Base-by-base conservation (phyloP, 2,797 vertebrate genomes). In the Sebastes hubbsi region DNA sequence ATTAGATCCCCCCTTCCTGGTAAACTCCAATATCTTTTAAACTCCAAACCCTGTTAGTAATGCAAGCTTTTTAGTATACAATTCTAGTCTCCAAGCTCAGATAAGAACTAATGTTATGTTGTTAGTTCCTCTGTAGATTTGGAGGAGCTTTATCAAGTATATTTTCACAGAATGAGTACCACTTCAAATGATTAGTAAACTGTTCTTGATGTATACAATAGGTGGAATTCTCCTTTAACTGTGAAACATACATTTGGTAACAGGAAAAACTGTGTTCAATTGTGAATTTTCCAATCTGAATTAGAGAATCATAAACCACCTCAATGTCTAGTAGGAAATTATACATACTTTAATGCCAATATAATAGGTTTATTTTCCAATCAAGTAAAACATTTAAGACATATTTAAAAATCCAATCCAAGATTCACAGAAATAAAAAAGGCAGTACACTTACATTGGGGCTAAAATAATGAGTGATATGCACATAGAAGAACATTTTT, bases 351-450 rank as follows among this genome's bases (percentile, higher is more conserved):
- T 90, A 92, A 93, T 94, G 87, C 85, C 88, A 91, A 91, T 92
- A 93, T 90, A 92, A 94, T 94, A 91, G 56, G 86, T 92, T 95
- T 94, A 93, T 93, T 94, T 93, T 93, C 88, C 91, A 94, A 93
- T 94, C 89, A 93, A 92, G 91, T 93, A 91, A 92, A 93, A 93
- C 91, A 92, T 92, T 93, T 90, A 90, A 90, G 87, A 95, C 89
- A 89, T 90, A 72, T 90, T 93, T 89, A 84, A 88, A 89, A 92
- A 94, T 91, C 89, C 88, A 93, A 91, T 87, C 85, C 91, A 92
- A 90, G 92, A 88, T 93, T 92, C 92, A 95, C 91, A 92, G 88
- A 91, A 90, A 91, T 82, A n/a, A 66, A 78, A 92, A 95, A 91
- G 85, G 88, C 91, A 93, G 87, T 91, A 93, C 86, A 92, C 72